These are phyloP conservation scores for Bilobella aurantiaca DNA, from an alignment of 1,140 invertebrate species.

Conservation along the genomic window DNA sequence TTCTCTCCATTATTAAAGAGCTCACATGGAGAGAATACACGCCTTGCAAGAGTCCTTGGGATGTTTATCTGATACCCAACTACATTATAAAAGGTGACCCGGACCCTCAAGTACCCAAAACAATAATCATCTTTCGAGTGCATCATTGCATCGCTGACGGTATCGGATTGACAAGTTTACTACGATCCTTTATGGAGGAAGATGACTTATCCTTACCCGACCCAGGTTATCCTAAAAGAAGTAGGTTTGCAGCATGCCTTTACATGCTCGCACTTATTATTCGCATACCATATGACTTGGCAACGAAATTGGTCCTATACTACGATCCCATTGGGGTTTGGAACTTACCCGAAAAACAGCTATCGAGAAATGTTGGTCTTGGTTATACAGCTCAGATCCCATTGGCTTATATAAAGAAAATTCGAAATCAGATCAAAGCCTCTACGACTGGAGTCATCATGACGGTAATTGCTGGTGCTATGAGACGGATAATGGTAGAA, in stretches of 20 bases:
- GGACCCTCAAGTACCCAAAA: not conserved
- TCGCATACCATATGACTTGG: not conserved
- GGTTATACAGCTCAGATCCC: not conserved
- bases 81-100: not conserved
- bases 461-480: not conserved
- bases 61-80: not conserved
- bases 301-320: not conserved
- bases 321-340: not conserved
- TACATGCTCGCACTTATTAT: not conserved
- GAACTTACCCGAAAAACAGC: not conserved
- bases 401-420: constrained; percentile 3
- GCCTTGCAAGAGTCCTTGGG: not conserved
- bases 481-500: not conserved
- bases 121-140: not conserved
- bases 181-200: no score
- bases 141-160: not conserved
- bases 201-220: no score
- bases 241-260: no score
- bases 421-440: not conserved
- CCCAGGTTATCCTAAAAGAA: no score
- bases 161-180: no score
- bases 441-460: no score
- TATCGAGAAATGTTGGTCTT: not conserved
- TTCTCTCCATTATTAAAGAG: not conserved
- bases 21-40: not conserved